phyloP scores from a whole-genome alignment of 2,797 vertebrate genomes.

The Dermochelys coriacea region DNA sequence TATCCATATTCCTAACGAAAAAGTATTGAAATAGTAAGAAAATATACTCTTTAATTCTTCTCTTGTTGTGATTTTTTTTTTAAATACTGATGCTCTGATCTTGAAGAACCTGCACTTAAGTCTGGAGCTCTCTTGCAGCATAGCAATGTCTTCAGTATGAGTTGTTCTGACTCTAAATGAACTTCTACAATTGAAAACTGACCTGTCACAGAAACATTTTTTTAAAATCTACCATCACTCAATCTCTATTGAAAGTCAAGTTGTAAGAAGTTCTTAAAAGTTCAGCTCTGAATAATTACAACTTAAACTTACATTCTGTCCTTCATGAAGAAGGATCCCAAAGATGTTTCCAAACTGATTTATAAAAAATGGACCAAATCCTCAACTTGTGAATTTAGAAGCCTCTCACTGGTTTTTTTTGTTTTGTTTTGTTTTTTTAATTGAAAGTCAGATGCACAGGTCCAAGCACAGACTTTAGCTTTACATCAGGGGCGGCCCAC shows the following conservation, averaged over 20 bases:
- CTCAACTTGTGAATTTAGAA: background rate
- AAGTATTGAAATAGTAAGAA: slow-evolving; percentile 26
- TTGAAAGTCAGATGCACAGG: slow-evolving; percentile 1
- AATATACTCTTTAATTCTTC: background rate
- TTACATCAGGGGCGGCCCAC: too few species aligned
- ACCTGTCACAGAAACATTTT: background rate
- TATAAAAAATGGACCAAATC: background rate
- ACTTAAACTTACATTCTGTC: background rate
- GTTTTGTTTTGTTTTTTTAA: background rate
- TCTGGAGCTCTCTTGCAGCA: background rate
- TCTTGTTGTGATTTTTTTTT: slow-evolving; percentile 40
- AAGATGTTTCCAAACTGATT: slow-evolving; percentile 4
- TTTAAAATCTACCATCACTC: background rate
- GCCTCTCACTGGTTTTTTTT: rapidly evolving
- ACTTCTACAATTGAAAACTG: background rate
- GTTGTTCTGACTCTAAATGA: background rate
- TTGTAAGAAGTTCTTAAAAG: background rate
- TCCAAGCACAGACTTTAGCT: background rate
- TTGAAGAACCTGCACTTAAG: slow-evolving; percentile 3
- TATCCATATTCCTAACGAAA: background rate
- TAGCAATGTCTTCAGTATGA: background rate
- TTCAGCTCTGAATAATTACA: background rate
- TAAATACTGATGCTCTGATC: background rate
- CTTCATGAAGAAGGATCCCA: background rate
- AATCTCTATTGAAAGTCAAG: background rate